phyloP scores from a whole-genome alignment of 2,888 invertebrate genomes.

The Ceriagrion tenellum region DNA sequence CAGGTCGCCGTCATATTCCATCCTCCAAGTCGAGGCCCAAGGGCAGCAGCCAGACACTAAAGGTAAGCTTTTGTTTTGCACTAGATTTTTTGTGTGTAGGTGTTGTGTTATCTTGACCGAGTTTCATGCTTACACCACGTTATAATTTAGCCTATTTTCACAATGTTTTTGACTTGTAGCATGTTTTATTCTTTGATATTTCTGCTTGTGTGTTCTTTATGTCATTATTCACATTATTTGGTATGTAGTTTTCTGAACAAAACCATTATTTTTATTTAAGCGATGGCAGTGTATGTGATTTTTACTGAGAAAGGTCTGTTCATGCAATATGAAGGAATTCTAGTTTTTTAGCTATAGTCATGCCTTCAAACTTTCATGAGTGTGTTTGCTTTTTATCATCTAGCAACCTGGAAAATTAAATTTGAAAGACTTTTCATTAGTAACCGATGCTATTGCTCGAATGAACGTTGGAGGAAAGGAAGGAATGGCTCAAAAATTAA shows the following conservation, averaged over 20 bases:
- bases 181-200: conserved; percentile 36
- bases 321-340: conserved; percentile 66
- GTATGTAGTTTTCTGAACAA: conserved; percentile 52
- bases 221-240: conserved; percentile 40
- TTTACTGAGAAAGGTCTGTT: conserved; percentile 60
- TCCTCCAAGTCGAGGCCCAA: conserved; percentile 84
- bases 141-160: conserved; percentile 60
- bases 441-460: conserved; percentile 90
- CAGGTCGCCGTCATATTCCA: conserved; percentile 83
- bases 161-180: conserved; percentile 67
- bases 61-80: conserved; percentile 77
- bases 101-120: conserved; percentile 45
- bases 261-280: conserved; percentile 56
- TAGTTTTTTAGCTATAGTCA: conserved; percentile 63
- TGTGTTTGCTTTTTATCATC: conserved; percentile 70
- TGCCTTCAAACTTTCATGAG: conserved; percentile 68
- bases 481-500: conserved; percentile 76
- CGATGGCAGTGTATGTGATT: conserved; percentile 57
- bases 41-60: conserved; percentile 85
- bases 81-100: conserved; percentile 71
- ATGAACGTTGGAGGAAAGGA: conserved; percentile 83
- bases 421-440: conserved; percentile 92
- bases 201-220: conserved; percentile 63
- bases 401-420: conserved; percentile 94
- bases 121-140: conserved; percentile 56